Evolutionary conservation across 2,888 invertebrate species (phyloP).

Genomic region (Pasiphila rectangulata): DNA sequence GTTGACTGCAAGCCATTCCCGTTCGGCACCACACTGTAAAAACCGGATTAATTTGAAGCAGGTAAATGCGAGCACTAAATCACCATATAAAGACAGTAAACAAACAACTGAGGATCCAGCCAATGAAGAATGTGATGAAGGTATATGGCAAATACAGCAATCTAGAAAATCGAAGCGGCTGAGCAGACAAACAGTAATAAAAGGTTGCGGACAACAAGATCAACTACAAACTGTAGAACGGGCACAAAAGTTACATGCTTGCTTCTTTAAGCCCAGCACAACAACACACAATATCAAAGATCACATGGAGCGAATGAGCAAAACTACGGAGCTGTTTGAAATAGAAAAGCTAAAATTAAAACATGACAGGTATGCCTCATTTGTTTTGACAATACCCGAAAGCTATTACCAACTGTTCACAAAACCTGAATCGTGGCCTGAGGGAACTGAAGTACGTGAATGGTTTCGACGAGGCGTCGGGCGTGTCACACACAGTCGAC

Average conservation of each 20-base stretch:
- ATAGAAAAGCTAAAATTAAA: neutral
- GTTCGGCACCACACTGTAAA: no score
- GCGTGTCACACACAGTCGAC: neutral
- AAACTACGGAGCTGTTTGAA: neutral
- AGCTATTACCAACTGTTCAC: neutral
- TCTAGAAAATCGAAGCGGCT: neutral
- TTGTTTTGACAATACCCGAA: neutral
- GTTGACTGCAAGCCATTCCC: no score
- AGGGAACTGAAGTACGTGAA: slow-evolving; percentile 59
- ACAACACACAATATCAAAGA: neutral
- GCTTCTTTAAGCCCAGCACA: neutral
- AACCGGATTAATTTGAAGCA: no score
- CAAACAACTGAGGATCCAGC: no score
- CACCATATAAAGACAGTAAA: no score
- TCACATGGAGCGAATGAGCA: neutral
- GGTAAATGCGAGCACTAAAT: no score
- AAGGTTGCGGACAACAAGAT: neutral
- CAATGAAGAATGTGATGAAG: no score
- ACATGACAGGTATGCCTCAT: neutral
- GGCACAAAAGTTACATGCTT: neutral
- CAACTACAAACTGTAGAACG: neutral
- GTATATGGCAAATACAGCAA: no score
- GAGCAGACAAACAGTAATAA: neutral
- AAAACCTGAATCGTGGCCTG: neutral
- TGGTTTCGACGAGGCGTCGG: slow-evolving; percentile 34